Conservation (phyloP, 2,888 invertebrate genomes). For the Eupithecia exiguata region DNA sequence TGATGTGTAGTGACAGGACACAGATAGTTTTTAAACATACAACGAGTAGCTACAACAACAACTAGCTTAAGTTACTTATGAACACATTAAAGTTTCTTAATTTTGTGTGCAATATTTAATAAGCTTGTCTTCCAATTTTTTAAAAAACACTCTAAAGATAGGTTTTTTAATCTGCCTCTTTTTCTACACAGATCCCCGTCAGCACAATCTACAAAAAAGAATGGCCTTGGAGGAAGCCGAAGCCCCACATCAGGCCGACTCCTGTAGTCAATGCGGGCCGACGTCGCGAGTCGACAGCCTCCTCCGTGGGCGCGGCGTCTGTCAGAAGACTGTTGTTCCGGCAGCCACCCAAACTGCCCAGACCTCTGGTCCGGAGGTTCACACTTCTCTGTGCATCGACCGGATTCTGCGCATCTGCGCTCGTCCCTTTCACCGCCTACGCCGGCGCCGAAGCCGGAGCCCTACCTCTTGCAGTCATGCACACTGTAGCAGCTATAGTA, state of each 20-base stretch:
- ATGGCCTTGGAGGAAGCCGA: constrained; percentile 78
- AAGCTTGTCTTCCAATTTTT: neutral
- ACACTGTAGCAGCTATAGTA: constrained; percentile 84
- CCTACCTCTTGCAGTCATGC: constrained; percentile 85
- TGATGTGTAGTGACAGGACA: too few species aligned
- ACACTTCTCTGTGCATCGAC: constrained; percentile 84
- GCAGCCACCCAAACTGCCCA: constrained; percentile 77
- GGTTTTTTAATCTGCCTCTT: neutral
- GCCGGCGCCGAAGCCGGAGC: constrained; percentile 84
- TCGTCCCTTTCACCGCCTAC: constrained; percentile 83
- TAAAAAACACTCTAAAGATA: neutral
- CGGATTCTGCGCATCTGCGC: constrained; percentile 86
- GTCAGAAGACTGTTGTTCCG: constrained; percentile 88
- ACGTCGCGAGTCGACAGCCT: constrained; percentile 87
- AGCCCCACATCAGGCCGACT: constrained; percentile 57
- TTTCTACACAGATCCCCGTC: constrained; percentile 68
- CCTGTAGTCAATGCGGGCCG: constrained; percentile 60
- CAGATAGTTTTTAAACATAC: too few species aligned
- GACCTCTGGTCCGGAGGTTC: constrained; percentile 77
- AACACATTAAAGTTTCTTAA: too few species aligned
- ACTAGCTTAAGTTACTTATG: too few species aligned
- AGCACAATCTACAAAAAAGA: constrained; percentile 76
- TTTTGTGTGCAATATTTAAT: too few species aligned
- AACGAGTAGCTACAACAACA: too few species aligned
- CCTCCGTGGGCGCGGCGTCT: constrained; percentile 90